Evolutionary conservation across 2,888 invertebrate species (phyloP).

Genomic region (Limnephilus marmoratus): DNA sequence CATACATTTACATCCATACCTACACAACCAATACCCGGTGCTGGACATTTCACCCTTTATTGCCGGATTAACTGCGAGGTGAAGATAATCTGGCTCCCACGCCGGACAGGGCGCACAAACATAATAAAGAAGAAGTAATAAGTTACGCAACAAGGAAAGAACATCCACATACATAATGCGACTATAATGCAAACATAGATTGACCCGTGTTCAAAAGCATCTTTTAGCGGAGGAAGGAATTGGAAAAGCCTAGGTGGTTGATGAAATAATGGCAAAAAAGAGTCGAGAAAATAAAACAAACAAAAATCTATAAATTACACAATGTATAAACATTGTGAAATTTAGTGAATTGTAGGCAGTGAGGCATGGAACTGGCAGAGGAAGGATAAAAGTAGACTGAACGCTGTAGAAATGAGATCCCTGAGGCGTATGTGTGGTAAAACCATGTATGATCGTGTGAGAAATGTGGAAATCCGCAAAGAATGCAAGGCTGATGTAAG

Average conservation of each 20-base stretch:
- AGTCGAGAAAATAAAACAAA: not conserved
- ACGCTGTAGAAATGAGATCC: too few relatives aligned
- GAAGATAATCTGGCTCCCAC: not conserved
- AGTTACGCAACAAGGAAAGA: not conserved
- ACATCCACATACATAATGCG: not conserved
- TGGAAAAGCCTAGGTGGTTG: not conserved
- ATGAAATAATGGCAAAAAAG: not conserved
- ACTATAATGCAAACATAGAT: not conserved
- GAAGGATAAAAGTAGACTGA: too few relatives aligned
- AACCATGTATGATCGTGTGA: too few relatives aligned
- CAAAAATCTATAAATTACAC: not conserved
- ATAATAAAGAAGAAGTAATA: not conserved
- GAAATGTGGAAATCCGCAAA: too few relatives aligned
- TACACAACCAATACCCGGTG: not conserved
- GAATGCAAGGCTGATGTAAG: too few relatives aligned
- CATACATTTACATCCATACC: too few relatives aligned
- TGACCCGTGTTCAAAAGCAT: not conserved
- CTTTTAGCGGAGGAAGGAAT: not conserved
- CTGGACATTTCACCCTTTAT: constrained; percentile 15
- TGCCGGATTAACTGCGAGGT: not conserved
- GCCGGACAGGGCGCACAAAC: not conserved
- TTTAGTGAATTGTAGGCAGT: too few relatives aligned
- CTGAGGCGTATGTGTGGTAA: too few relatives aligned
- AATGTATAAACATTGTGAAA: too few relatives aligned
- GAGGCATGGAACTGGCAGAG: too few relatives aligned